Conservation (phyloP, 1,140 invertebrate species). For the Tribolium castaneum region DNA sequence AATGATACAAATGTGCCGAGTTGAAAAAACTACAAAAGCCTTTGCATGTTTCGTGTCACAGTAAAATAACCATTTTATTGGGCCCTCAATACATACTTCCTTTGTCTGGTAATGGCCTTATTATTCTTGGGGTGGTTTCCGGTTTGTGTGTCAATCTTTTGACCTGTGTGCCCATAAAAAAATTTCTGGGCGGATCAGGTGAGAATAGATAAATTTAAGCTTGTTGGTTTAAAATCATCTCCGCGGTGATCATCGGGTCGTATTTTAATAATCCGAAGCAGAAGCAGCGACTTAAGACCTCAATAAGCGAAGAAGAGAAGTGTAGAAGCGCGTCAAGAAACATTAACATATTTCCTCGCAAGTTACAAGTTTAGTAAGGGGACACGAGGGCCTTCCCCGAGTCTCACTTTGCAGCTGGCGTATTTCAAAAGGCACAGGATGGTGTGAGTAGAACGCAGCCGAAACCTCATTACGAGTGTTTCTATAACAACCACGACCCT, state of each 20-base stretch:
- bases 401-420: slow-evolving; percentile 28
- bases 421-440: slow-evolving; percentile 35
- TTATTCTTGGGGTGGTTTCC: background rate
- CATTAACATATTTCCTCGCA: slow-evolving; percentile 19
- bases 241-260: background rate
- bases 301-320: slow-evolving; percentile 10
- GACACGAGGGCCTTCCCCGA: slow-evolving; percentile 19
- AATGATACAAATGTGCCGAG: too few relatives aligned
- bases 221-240: background rate
- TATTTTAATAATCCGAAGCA: background rate
- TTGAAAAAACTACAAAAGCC: too few relatives aligned
- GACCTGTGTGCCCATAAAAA: background rate
- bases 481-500: slow-evolving; percentile 57
- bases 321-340: slow-evolving; percentile 30
- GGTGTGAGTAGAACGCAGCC: slow-evolving; percentile 48
- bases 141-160: background rate
- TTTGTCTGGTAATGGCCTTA: background rate
- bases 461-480: slow-evolving; percentile 57
- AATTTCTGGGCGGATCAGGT: too few relatives aligned
- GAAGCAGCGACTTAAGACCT: slow-evolving; percentile 19
- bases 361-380: slow-evolving; percentile 28
- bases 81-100: background rate
- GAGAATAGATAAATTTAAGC: background rate
- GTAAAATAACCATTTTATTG: background rate
- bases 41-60: too few relatives aligned